Evolutionary conservation across 2,113 vertebrate species (phyloP).

Genomic region (mouse (Mus musculus)): GRCm39 chrX:156622001-156622500

Average conservation of each 20-base stretch:
- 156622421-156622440: conserved; percentile 50
- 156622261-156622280: conserved; percentile 36
- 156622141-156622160: conserved; percentile 44
- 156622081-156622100: background rate
- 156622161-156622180: conserved; percentile 24
- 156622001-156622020: conserved; percentile 63
- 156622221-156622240: conserved; percentile 18
- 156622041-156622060: conserved; percentile 48
- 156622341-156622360: background rate
- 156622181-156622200: conserved; percentile 15
- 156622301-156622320: conserved; percentile 29
- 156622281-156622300: conserved; percentile 52
- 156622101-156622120: conserved; percentile 49
- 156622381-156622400: conserved; percentile 45
- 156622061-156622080: conserved; percentile 38
- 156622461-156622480: conserved; percentile 26
- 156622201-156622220: conserved; percentile 52
- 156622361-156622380: conserved; percentile 32
- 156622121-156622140: conserved; percentile 34
- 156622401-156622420: background rate
- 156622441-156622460: background rate
- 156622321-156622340: conserved; percentile 28
- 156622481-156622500: conserved; percentile 62
- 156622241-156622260: conserved; percentile 60
- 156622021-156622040: conserved; percentile 65